Evolutionary conservation across 2,888 invertebrate genomes (phyloP).

Genomic region (Mactromeris polynyma): DNA sequence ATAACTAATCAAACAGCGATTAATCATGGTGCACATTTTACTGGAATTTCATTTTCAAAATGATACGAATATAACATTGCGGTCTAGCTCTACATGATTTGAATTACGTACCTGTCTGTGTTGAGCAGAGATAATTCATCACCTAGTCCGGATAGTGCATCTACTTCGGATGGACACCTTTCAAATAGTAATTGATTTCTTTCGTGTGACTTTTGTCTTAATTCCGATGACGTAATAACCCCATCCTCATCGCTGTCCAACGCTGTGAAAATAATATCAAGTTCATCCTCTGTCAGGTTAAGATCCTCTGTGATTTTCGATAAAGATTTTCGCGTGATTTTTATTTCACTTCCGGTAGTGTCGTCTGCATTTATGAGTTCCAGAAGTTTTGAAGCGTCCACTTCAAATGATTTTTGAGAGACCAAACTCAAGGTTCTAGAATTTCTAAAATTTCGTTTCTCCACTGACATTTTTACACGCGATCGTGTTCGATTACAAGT

Average conservation of each 20-base stretch:
- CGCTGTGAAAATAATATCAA: slow-evolving; percentile 78
- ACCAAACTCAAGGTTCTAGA: slow-evolving; percentile 46
- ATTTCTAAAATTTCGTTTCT: not conserved
- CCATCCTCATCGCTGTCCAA: slow-evolving; percentile 81
- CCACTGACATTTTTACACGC: slow-evolving; percentile 26
- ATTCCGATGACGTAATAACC: slow-evolving; percentile 74
- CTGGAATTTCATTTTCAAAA: too few relatives aligned
- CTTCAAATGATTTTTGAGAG: slow-evolving; percentile 65
- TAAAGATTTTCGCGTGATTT: slow-evolving; percentile 70
- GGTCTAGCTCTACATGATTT: not conserved
- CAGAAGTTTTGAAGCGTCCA: slow-evolving; percentile 61
- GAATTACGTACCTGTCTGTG: slow-evolving; percentile 58
- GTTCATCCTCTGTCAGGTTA: slow-evolving; percentile 75
- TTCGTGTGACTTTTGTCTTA: slow-evolving; percentile 45
- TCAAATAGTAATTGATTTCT: slow-evolving; percentile 53
- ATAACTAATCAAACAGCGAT: too few relatives aligned
- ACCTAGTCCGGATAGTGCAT: slow-evolving; percentile 55
- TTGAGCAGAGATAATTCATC: slow-evolving; percentile 60
- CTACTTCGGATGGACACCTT: slow-evolving; percentile 57
- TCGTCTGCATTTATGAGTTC: slow-evolving; percentile 57
- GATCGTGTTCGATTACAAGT: not conserved
- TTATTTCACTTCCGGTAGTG: slow-evolving; percentile 50
- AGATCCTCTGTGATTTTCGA: slow-evolving; percentile 70
- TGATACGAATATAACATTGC: not conserved
- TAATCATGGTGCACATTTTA: too few relatives aligned